A percentile compares a stretch with the other conserved stretches of the same genome.
Conservation (phyloP, 2,797 vertebrate species). For the Perodicticus potto region DNA sequence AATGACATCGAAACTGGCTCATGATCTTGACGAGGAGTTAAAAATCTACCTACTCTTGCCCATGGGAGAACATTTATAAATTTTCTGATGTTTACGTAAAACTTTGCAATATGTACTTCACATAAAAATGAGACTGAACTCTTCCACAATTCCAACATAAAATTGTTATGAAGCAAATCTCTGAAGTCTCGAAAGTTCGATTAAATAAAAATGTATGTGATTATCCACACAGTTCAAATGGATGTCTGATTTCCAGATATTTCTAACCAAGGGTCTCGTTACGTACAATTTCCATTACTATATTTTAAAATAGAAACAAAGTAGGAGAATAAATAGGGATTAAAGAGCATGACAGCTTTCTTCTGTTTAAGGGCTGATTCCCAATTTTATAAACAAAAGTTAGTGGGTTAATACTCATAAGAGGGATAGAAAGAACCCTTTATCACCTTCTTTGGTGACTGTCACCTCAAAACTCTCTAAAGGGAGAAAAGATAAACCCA, state of each 20-base stretch:
- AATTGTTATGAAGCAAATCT: background rate
- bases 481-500: slow-evolving; percentile 98
- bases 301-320: slow-evolving; percentile 88
- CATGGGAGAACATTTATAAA: background rate
- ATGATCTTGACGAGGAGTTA: background rate
- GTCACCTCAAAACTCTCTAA: slow-evolving; percentile 99
- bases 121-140: slow-evolving; percentile 10
- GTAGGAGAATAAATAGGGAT: slow-evolving; percentile 86
- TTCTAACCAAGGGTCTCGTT: slow-evolving; percentile 94
- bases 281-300: slow-evolving; percentile 93
- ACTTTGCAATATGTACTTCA: slow-evolving; percentile 55
- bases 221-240: slow-evolving; percentile 90
- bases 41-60: background rate
- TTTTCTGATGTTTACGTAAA: background rate
- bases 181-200: slow-evolving; percentile 47
- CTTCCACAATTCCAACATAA: slow-evolving; percentile 34
- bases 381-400: slow-evolving; percentile 93
- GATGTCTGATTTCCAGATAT: slow-evolving; percentile 99
- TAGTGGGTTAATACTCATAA: slow-evolving; percentile 98
- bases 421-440: slow-evolving; percentile 97
- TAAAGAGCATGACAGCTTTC: slow-evolving; percentile 92
- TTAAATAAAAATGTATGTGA: background rate
- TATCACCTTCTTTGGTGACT: slow-evolving; percentile 99
- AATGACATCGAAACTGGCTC: background rate
- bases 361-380: slow-evolving; percentile 96